Evolutionary conservation across 2,797 vertebrate species (phyloP), one percentile per base, ranked within the genome.

Genomic region (Anabas testudineus): DNA sequence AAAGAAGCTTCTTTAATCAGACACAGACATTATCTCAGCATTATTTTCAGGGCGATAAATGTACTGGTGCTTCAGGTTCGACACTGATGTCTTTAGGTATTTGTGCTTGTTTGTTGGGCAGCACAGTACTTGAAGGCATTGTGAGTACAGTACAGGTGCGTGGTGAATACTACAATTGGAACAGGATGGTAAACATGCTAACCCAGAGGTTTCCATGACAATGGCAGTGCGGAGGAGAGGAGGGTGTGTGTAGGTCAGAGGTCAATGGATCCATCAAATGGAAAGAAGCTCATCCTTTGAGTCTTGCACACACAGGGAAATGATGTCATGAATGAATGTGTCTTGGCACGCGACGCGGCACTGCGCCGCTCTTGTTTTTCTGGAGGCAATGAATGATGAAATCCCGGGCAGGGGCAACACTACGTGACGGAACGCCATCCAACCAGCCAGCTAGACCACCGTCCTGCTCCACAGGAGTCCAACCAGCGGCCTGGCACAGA

Each of bases 401-500:
- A 71, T 61, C 62, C 59, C 67, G 65, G 34, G 82, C 51, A 28
- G 56, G 64, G 67, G 62, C 48, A 56, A 73, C 60, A 32, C 62
- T 30, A 73, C 67, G 21, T 65, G 46, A 83, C 15, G 24, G 70
- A 24, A 63, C 30, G 7, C 45, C 28, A 41, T 34, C 39, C 18
- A 19, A 51, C 55, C 9, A 21, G 59, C 59, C 53, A 7, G 57
- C 32, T 4, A 26, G 28, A 34, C 28, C 49, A 60, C 65, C 54
- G 21, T 67, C 83, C 80, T 75, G 85, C 73, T 76, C 84, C 72
- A 79, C 67, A 82, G 81, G 82, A 87, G 68, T 61, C 52, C 1
- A 67, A 71, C 69, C 71, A 39, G 83, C 71, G 16, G 78, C 73
- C 67, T 62, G 80, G 76, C 70, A 63, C 64, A 39, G 59, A 81